These are phyloP conservation scores for Rambutsinella grinnellia DNA, from an alignment of 2,888 invertebrate genomes.

Conservation along the genomic window DNA sequence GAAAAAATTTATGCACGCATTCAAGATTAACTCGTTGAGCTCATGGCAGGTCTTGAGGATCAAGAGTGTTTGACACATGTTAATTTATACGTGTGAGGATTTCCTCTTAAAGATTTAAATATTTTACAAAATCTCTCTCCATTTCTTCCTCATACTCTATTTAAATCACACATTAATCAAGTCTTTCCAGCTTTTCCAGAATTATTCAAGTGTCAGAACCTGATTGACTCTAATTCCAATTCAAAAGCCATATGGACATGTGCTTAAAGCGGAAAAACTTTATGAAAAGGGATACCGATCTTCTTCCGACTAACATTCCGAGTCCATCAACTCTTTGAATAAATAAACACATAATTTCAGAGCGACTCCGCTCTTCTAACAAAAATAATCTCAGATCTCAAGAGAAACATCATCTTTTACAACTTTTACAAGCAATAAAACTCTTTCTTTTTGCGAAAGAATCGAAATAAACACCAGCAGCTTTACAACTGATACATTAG, in stretches of 20 bases:
- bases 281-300: constrained; percentile 39
- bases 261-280: constrained; percentile 24
- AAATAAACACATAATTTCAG: constrained; percentile 62
- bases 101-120: constrained; percentile 38
- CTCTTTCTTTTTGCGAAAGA: background rate
- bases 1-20: constrained; percentile 61
- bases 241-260: constrained; percentile 19
- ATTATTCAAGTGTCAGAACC: background rate
- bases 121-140: background rate
- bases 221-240: background rate
- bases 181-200: background rate
- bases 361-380: constrained; percentile 30
- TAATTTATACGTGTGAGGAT: constrained; percentile 50
- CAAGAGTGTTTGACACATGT: constrained; percentile 55
- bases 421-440: too few relatives aligned
- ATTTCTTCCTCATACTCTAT: background rate
- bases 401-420: background rate
- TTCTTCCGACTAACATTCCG: constrained; percentile 47
- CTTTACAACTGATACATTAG: too few relatives aligned
- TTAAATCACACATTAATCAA: too few relatives aligned
- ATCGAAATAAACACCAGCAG: constrained; percentile 5
- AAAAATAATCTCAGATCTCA: constrained; percentile 25
- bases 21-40: constrained; percentile 55
- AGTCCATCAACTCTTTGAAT: constrained; percentile 63
- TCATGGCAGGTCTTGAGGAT: constrained; percentile 51